phyloP scores from a whole-genome alignment of 1,140 invertebrate genomes.

The Luehdorfia chinensis region DNA sequence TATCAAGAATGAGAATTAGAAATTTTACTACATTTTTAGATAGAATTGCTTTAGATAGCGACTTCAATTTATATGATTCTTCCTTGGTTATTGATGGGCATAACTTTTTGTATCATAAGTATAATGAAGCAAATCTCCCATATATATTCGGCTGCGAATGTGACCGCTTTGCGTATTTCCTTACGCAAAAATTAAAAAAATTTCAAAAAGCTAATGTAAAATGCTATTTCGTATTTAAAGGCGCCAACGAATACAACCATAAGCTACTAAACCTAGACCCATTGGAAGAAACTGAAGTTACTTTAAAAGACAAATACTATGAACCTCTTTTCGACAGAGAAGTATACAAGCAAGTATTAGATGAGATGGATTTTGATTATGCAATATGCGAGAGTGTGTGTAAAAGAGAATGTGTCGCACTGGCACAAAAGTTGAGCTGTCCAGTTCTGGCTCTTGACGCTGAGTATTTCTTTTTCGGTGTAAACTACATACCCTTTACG shows the following conservation, averaged over 20 bases:
- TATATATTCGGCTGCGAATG: slow-evolving; percentile 32
- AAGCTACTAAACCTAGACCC: slow-evolving; percentile 12
- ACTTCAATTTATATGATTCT: slow-evolving; percentile 19
- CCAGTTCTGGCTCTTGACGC: slow-evolving; percentile 36
- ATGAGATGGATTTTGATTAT: slow-evolving; percentile 39
- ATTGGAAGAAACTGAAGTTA: slow-evolving; percentile 2
- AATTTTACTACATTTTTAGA: background rate
- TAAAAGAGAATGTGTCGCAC: slow-evolving; percentile 31
- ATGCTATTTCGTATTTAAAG: slow-evolving; percentile 45
- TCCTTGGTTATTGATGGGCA: slow-evolving; percentile 43
- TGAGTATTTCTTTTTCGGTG: slow-evolving; percentile 30
- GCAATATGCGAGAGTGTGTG: slow-evolving; percentile 25
- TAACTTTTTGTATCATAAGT: slow-evolving; percentile 34
- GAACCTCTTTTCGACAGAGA: slow-evolving; percentile 29
- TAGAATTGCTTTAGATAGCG: background rate
- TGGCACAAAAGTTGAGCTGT: slow-evolving; percentile 35
- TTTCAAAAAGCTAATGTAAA: slow-evolving; percentile 41
- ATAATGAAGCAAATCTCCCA: slow-evolving; percentile 18
- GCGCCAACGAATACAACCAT: slow-evolving; percentile 25
- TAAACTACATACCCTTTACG: slow-evolving; percentile 26
- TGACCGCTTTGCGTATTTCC: slow-evolving; percentile 27
- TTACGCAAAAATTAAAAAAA: slow-evolving; percentile 25
- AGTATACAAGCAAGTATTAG: slow-evolving; percentile 30
- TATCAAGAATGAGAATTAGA: background rate
- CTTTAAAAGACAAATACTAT: background rate